Base-by-base conservation (phyloP, 92 coral and sea anemone genomes). In the Anthopleura xanthogrammica region DNA sequence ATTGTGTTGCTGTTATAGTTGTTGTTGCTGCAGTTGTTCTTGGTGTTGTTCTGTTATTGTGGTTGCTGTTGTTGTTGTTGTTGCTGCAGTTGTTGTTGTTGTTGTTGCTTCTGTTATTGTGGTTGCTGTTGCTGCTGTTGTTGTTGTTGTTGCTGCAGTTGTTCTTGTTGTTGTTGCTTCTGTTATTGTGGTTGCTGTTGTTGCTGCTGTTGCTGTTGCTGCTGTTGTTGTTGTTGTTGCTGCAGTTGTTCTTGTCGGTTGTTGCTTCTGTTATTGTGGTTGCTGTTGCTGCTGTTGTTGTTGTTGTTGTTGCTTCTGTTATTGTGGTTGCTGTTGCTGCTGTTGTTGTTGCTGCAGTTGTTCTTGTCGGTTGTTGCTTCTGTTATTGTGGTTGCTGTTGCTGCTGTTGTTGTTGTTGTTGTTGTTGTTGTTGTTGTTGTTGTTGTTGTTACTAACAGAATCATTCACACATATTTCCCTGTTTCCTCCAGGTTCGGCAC, bases 401-500 rank as follows among this genome's bases (percentile, higher is more conserved):
- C 8, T 54, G 58, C 9, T 54, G 58, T 13, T 54, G 58, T 10
- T 54, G 29, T 16, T 4, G 70, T 62, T 19, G 29, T 2, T 62
- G 29, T 62, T 62, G 29, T 4, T 62, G 23, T 19, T 62, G 68
- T 8, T 20, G 22, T n/a, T 16, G 42, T 5, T 40, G 42, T 29
- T 23, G 16, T 14, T 66, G 16, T 13, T 66, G n/a, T 43, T 80
- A 55, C 16, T 54, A 12, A 6, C 2, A 54, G 2, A 6, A 54
- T 2, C 2, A 54, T 54, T 10, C 36, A 29, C 36, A 48, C 16
- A 19, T n/a, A 11, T 66, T 46, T 66, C 17, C 40, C 16, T 81
- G 9, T 56, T 36, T 71, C 14, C 41, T 68, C 0, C 80, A 96
- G 99, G 82, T 96, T 90, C 86, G 92, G 93, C 68, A 92, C 97